Percentiles rank a stretch among this genome's conserved stretches.
phyloP scores from a whole-genome alignment of 2,888 invertebrate species.

The Eurois occulta region DNA sequence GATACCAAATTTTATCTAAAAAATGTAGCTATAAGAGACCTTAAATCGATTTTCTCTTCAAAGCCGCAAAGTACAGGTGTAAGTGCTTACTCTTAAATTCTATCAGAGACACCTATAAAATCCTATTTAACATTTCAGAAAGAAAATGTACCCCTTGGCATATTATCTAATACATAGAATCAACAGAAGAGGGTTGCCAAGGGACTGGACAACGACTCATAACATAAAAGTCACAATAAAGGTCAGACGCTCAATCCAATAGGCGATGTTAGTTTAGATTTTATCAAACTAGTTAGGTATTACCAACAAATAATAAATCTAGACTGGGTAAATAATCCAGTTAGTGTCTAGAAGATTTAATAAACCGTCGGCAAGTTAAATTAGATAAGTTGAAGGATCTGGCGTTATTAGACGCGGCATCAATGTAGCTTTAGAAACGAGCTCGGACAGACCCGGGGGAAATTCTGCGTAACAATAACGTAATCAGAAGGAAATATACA shows the following conservation, averaged over 20 bases:
- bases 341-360: constrained; percentile 58
- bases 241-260: constrained; percentile 57
- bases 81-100: constrained; percentile 18
- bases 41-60: background rate
- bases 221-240: constrained; percentile 57
- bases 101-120: constrained; percentile 11
- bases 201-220: constrained; percentile 51
- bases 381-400: constrained; percentile 71
- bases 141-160: constrained; percentile 29
- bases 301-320: constrained; percentile 52
- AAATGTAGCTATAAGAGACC: background rate
- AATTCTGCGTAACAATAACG: constrained; percentile 69
- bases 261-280: constrained; percentile 48
- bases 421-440: constrained; percentile 61
- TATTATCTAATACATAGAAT: constrained; percentile 44
- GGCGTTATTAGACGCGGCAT: constrained; percentile 58
- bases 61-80: background rate
- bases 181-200: constrained; percentile 40
- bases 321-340: constrained; percentile 52
- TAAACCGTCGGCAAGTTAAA: constrained; percentile 71
- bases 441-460: constrained; percentile 70
- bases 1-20: background rate
- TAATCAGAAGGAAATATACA: constrained; percentile 62
- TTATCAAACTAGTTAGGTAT: constrained; percentile 49
- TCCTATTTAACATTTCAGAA: constrained; percentile 37